Base-by-base conservation (phyloP, 2,888 invertebrate genomes). In the Gibbula magus region DNA sequence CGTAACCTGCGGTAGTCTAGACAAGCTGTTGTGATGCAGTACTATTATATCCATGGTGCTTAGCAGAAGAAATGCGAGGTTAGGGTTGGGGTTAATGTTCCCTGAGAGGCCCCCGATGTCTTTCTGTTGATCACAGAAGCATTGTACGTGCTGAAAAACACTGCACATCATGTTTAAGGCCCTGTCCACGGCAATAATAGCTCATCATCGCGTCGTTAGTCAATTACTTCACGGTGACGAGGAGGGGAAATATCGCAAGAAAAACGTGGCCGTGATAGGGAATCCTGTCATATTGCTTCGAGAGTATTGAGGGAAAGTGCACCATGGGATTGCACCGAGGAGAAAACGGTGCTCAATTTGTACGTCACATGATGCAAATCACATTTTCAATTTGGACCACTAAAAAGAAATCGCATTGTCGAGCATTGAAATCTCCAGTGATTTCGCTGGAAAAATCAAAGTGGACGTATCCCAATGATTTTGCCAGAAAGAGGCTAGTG, bases 361-460 rank as follows among this genome's bases (percentile, higher is more conserved):
- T 70, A 70, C 70, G 35, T 70, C 35, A 29, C 70, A 70, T 70
- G 70, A 29, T 32, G 35, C 70, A 70, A 70, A 70, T 70, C 70
- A 70, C 35, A 70, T 70, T 70, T 70, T 70, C 70, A 70, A 70
- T 70, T 70, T 70, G 20, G 35, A 29, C 70, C 70, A 70, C 70
- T 70, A 70, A 35, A 70, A 70, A 35, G 70, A 70, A 70, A 70
- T 70, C 70, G 35, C 70, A 70, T 70, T 70, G 70, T 39, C 70
- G 70, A 70, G 70, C 32, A 70, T n/a, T 70, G 39, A 32, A 70
- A 35, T 70, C 39, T 70, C 70, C n/a, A 20, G 70, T 35, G 70
- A 70, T 70, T 70, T 70, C 70, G 25, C n/a, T 70, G 32, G 39
- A 35, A 70, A 70, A 70, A 70, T 70, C 32, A 39, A 39, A 70